These are phyloP conservation scores for Carettochelys insculpta DNA, from an alignment of 2,113 vertebrate species.

Conservation along the genomic window DNA sequence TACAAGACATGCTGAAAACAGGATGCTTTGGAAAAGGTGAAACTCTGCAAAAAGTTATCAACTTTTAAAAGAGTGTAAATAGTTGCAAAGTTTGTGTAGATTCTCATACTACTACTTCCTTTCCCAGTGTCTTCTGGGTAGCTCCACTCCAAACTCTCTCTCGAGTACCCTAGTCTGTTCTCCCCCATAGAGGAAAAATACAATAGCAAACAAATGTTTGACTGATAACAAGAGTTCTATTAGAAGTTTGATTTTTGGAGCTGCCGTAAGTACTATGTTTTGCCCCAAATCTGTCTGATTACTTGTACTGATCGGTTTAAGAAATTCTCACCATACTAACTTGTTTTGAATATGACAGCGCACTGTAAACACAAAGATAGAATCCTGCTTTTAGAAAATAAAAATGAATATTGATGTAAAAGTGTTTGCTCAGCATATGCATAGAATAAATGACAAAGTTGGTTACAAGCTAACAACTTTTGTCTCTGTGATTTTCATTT, in stretches of 20 bases:
- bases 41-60: neutral
- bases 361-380: neutral
- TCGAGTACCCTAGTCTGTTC: neutral
- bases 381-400: neutral
- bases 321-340: neutral
- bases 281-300: neutral
- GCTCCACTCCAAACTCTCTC: neutral
- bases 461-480: accelerated
- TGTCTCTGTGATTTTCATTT: neutral
- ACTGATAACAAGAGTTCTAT: neutral
- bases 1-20: neutral
- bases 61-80: neutral
- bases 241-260: neutral
- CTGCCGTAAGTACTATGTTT: neutral
- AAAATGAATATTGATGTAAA: neutral
- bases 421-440: accelerated
- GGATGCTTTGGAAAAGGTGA: neutral
- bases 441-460: neutral
- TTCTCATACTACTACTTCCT: neutral
- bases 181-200: neutral
- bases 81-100: neutral
- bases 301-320: neutral
- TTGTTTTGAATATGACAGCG: neutral
- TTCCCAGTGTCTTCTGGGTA: neutral
- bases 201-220: neutral